Evolutionary conservation across 2,113 vertebrate species (phyloP).

Genomic region (Peromyscus polionotus): DNA sequence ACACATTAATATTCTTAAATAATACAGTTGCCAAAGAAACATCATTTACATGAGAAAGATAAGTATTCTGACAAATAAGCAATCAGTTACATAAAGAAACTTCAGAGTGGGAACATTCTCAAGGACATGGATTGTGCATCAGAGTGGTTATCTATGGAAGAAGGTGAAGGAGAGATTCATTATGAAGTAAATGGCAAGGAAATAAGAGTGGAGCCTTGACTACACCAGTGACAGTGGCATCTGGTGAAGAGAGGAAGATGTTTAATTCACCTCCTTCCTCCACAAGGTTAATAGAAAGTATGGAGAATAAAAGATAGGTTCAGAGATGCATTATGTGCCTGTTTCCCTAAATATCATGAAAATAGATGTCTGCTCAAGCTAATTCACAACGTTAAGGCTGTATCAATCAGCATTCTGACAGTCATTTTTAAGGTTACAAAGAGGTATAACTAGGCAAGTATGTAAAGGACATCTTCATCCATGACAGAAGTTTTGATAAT

Average conservation of each 20-base stretch:
- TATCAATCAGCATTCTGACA: neutral
- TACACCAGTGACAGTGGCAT: neutral
- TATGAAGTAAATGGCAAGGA: neutral
- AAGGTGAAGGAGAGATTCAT: neutral
- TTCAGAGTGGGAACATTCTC: neutral
- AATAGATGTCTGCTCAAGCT: neutral
- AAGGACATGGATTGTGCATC: neutral
- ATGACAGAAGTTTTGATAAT: neutral
- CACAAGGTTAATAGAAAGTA: neutral
- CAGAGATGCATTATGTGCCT: neutral
- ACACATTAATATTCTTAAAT: neutral
- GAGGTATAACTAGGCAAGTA: neutral
- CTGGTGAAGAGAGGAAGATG: neutral
- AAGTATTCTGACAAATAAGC: neutral
- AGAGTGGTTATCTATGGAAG: neutral
- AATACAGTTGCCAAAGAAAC: neutral
- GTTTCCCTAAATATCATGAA: conserved; percentile 16
- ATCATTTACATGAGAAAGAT: neutral
- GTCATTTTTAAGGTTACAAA: neutral
- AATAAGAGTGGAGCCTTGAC: neutral
- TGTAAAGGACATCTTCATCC: neutral
- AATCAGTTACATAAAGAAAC: neutral
- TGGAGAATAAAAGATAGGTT: conserved; percentile 4
- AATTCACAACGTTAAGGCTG: neutral
- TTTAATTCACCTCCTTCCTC: conserved; percentile 30